Percentiles rank a stretch among this genome's conserved stretches.
Conservation (phyloP, 2,113 vertebrate species). For the Lophius piscatorius region DNA sequence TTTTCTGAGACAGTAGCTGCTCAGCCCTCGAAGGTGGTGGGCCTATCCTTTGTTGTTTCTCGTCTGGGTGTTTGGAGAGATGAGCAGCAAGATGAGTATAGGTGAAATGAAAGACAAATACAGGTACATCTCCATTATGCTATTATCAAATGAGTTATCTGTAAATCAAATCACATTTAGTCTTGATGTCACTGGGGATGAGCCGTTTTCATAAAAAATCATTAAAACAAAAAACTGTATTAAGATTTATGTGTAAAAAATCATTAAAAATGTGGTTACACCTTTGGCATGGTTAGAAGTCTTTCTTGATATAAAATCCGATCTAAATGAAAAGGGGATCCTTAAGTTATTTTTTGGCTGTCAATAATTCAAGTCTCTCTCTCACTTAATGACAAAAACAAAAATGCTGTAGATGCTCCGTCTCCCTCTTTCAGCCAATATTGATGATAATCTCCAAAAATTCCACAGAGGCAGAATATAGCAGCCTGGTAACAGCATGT, state of each 20-base stretch:
- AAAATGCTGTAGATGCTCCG: no score
- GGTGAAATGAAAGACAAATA: neutral
- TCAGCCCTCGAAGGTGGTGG: slow-evolving; percentile 23
- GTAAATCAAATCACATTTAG: slow-evolving; percentile 46
- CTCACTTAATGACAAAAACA: no score
- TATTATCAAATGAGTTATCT: slow-evolving; percentile 45
- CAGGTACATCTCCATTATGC: slow-evolving; percentile 11
- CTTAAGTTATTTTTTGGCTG: slow-evolving; percentile 24
- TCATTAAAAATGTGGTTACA: slow-evolving; percentile 40
- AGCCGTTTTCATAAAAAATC: slow-evolving; percentile 49
- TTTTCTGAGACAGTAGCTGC: slow-evolving; percentile 27
- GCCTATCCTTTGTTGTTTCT: slow-evolving; percentile 40
- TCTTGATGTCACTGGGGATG: slow-evolving; percentile 17
- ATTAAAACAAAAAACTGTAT: slow-evolving; percentile 27
- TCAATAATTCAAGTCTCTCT: slow-evolving; percentile 7
- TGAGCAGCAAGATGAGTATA: slow-evolving; percentile 16
- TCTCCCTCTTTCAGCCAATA: no score
- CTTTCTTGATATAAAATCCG: slow-evolving; percentile 27
- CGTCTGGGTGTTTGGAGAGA: slow-evolving; percentile 31
- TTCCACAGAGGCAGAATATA: no score
- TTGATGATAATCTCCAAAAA: no score
- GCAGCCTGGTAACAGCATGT: no score
- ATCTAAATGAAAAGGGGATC: slow-evolving; percentile 37
- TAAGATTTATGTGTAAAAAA: no score
- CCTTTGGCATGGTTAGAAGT: slow-evolving; percentile 1